Conservation (phyloP, 2,888 invertebrate genomes). For the Yponomeuta malinellus region DNA sequence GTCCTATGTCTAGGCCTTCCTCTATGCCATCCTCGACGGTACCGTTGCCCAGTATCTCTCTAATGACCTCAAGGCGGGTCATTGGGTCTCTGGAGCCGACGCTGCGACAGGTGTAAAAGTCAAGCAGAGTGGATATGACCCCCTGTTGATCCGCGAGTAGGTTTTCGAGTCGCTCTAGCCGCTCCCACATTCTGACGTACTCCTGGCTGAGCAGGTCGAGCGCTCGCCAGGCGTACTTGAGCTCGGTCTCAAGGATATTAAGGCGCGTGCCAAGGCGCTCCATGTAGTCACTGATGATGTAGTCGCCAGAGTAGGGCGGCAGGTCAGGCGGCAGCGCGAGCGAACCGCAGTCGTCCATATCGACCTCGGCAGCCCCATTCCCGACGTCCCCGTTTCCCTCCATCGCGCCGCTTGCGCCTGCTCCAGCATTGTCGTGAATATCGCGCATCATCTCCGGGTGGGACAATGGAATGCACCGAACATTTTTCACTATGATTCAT, state of each 20-base stretch:
- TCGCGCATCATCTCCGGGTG: conserved; percentile 73
- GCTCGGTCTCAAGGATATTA: conserved; percentile 91
- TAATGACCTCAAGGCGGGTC: conserved; percentile 75
- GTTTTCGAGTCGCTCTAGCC: conserved; percentile 90
- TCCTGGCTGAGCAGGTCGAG: conserved; percentile 92
- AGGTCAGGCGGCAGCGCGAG: conserved; percentile 71
- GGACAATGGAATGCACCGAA: conserved; percentile 59
- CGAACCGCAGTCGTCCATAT: conserved; percentile 73
- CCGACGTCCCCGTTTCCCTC: conserved; percentile 73
- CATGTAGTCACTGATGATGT: conserved; percentile 93
- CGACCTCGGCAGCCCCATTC: conserved; percentile 72
- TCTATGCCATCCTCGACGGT: conserved; percentile 80
- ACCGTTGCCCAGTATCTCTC: conserved; percentile 80
- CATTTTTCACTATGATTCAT: conserved; percentile 74
- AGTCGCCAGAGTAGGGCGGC: conserved; percentile 78
- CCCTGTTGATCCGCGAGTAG: conserved; percentile 92
- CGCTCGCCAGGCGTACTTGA: conserved; percentile 95
- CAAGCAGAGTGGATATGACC: conserved; percentile 90
- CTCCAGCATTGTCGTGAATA: conserved; percentile 70
- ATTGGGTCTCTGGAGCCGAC: conserved; percentile 68
- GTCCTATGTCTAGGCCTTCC: conserved; percentile 77
- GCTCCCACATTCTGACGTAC: conserved; percentile 95
- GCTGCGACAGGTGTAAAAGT: conserved; percentile 80
- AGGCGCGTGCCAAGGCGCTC: conserved; percentile 91
- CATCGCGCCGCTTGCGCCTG: conserved; percentile 68